Evolutionary conservation across 2,797 vertebrate species (phyloP), one percentile per base, ranked within the genome.

Genomic region (Lacerta bilineata): DNA sequence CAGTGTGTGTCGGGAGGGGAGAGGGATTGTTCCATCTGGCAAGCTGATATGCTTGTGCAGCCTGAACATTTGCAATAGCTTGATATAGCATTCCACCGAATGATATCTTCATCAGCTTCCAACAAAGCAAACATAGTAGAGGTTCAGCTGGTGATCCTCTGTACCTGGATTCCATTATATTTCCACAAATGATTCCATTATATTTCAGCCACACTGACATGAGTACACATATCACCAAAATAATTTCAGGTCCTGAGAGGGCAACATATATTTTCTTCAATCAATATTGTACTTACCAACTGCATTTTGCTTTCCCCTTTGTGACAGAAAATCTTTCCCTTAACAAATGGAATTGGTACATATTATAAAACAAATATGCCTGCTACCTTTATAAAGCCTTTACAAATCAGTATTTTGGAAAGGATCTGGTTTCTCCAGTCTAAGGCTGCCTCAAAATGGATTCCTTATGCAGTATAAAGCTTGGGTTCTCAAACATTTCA

Each of bases 321-420:
- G 94, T 86, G 95, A 96, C 94, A 99, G 96, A 93, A 99, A 99
- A 93, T 98, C 96, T 92, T 90, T 95, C 68, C 98, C 98, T 99
- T 95, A 91, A 96, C 93, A 96, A 94, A 90, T 7, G 92, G 95
- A 96, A 95, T 15, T 93, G 90, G 68, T 0, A 91, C 27, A 89
- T 15, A 59, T 85, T 90, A 87, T 93, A 93, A 89, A 90, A 64
- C 1, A 41, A 1, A 61, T 81, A 50, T 27, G 36, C 74, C n/a
- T 89, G 79, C 43, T n/a, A 17, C 3, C 2, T 91, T 85, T 88
- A 90, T 10, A 83, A 80, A 72, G 33, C 20, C 29, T 87, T 77
- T 43, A 78, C 5, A 84, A 78, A 87, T 23, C 17, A 33, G 3
- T 33, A 86, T 46, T 39, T 88, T 82, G n/a, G 25, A 91, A 95